Conservation (phyloP, 2,113 vertebrate genomes). For the Baryphthengus martii region DNA sequence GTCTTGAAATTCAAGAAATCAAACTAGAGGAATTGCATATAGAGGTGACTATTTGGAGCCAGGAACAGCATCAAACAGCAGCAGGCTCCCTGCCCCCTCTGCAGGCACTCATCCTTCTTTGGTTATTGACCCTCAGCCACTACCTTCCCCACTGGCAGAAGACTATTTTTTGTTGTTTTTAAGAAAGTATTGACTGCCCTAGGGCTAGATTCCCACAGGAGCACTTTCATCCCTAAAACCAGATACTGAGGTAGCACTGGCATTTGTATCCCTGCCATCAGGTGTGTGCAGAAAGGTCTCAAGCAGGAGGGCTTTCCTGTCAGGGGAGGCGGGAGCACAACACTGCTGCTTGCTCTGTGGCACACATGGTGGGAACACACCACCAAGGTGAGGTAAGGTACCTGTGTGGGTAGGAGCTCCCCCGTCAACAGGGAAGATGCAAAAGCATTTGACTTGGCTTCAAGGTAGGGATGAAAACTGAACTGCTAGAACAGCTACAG, state of each 20-base stretch:
- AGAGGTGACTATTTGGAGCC: background rate
- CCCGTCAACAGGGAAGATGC: background rate
- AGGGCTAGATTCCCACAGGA: background rate
- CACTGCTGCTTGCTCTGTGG: background rate
- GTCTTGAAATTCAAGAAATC: background rate
- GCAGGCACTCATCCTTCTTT: background rate
- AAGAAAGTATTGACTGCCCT: background rate
- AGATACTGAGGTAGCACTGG: background rate
- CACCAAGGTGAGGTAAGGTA: background rate
- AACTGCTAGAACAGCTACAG: background rate
- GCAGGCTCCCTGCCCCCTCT: background rate
- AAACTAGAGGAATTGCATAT: background rate
- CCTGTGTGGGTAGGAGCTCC: background rate
- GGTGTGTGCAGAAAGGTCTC: background rate
- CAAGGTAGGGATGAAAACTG: background rate
- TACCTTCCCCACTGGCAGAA: background rate
- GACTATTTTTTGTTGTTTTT: background rate
- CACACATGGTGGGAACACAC: accelerated
- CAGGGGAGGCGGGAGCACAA: background rate
- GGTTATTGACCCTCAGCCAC: background rate
- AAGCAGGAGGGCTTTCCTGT: background rate
- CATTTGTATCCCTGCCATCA: background rate
- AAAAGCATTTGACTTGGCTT: background rate
- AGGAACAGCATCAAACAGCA: background rate
- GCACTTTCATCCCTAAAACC: background rate